Evolutionary conservation across 2,113 vertebrate species (phyloP).

Genomic region (Mixornis gularis): DNA sequence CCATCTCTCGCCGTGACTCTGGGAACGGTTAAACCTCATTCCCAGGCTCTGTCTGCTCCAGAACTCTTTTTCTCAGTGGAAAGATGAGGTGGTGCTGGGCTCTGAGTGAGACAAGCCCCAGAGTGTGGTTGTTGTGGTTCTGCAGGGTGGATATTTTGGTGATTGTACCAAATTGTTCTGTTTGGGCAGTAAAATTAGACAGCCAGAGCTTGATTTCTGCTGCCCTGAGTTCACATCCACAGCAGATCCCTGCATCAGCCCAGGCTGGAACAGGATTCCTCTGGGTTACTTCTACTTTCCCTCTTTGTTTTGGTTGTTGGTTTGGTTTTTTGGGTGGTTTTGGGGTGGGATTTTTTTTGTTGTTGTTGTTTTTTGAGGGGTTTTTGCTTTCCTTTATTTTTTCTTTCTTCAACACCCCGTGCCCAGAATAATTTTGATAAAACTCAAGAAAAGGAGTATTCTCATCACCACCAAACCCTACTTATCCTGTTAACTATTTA

Average conservation of each 20-base stretch:
- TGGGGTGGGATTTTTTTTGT: too few species aligned
- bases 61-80: not conserved
- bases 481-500: not conserved
- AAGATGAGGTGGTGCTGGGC: not conserved
- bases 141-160: fast-evolving
- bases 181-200: not conserved
- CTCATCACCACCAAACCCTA: not conserved
- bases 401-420: fast-evolving
- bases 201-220: not conserved
- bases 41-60: not conserved
- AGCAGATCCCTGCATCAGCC: not conserved
- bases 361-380: too few species aligned
- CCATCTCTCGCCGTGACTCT: not conserved
- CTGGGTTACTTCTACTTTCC: not conserved
- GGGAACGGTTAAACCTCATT: not conserved
- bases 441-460: not conserved
- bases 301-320: not conserved
- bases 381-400: not conserved
- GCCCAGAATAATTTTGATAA: not conserved
- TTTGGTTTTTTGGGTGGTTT: not conserved
- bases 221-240: not conserved
- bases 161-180: not conserved
- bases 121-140: fast-evolving
- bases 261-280: not conserved
- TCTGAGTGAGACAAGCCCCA: fast-evolving